Conservation (phyloP, 2,113 vertebrate genomes). For the Ameiurus melas region DNA sequence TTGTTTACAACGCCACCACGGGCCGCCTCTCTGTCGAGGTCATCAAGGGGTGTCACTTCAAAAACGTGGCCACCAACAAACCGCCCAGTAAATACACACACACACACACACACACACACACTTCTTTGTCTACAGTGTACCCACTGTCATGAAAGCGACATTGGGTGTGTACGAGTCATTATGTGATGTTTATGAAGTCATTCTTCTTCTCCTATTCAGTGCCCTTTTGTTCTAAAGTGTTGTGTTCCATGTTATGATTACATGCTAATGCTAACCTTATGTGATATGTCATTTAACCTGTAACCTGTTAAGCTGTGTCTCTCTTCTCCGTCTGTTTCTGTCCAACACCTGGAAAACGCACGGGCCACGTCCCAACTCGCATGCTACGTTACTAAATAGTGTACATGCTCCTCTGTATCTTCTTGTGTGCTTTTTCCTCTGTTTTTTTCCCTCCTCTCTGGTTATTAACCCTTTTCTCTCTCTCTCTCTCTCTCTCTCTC, state of each 20-base stretch:
- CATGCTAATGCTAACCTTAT: conserved; percentile 72
- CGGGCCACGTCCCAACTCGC: not conserved
- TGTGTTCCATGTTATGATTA: conserved; percentile 9
- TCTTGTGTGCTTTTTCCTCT: conserved; percentile 68
- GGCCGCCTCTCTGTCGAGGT: conserved; percentile 95
- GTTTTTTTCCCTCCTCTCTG: conserved; percentile 69
- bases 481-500: conserved; percentile 74
- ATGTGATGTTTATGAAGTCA: conserved; percentile 22
- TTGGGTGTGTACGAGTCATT: not conserved
- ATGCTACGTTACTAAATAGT: not conserved
- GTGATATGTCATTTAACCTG: conserved; percentile 78
- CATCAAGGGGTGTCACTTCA: conserved; percentile 99
- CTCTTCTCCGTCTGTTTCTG: conserved; percentile 61
- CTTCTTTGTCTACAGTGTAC: not conserved
- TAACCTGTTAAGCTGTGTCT: conserved; percentile 76
- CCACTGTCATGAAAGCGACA: not conserved
- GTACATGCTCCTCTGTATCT: conserved; percentile 34
- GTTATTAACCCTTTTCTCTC: conserved; percentile 63
- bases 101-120: not conserved
- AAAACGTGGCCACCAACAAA: conserved; percentile 94
- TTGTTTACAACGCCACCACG: conserved; percentile 96
- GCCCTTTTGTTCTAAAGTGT: conserved; percentile 35
- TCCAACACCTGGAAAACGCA: not conserved
- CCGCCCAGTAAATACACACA: conserved; percentile 91
- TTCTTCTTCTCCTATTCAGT: not conserved